Percentiles rank a stretch among this genome's conserved stretches.
These are phyloP conservation scores for Sterna hirundo DNA, from an alignment of 2,113 vertebrate genomes.

Conservation along the genomic window DNA sequence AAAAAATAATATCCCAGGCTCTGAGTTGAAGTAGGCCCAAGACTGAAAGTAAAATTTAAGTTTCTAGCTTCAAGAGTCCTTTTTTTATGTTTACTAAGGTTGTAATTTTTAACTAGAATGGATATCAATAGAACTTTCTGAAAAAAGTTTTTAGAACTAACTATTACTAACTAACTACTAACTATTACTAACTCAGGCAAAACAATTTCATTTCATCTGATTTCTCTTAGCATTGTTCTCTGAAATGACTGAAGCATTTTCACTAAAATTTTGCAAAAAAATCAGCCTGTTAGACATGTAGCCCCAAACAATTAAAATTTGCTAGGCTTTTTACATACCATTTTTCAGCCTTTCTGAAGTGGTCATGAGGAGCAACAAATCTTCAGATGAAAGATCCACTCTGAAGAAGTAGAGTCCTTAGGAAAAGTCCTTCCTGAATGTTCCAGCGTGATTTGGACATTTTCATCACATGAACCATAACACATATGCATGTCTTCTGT, in stretches of 20 bases:
- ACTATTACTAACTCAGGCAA: background rate
- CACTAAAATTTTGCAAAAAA: background rate
- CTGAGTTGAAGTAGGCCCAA: background rate
- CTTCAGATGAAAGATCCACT: background rate
- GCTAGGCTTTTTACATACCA: background rate
- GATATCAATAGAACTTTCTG: background rate
- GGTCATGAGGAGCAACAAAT: background rate
- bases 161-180: no score
- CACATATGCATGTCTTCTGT: background rate
- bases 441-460: background rate
- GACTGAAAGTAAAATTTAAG: background rate
- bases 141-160: background rate
- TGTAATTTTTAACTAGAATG: background rate
- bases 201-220: background rate
- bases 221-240: background rate
- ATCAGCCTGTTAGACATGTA: accelerated
- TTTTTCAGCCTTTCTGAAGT: background rate
- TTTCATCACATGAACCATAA: background rate
- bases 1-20: background rate
- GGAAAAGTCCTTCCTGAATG: background rate
- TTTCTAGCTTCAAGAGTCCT: background rate
- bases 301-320: background rate
- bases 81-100: background rate
- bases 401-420: background rate
- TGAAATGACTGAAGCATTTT: background rate